Evolutionary conservation across 2,888 invertebrate species (phyloP).

Genomic region (Proisotoma minuta): DNA sequence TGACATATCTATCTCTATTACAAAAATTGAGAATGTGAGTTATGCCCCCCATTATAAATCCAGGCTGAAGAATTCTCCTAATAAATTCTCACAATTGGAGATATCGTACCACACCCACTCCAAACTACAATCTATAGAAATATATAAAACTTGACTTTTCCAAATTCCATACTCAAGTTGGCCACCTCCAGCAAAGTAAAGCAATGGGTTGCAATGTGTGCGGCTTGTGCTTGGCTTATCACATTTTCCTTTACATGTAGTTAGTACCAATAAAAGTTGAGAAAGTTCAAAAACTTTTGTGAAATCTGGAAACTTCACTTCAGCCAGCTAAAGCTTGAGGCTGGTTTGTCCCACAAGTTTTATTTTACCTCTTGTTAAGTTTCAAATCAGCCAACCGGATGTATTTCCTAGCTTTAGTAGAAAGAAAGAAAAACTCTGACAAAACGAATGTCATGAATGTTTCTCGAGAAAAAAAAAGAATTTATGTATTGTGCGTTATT

Average conservation of each 20-base stretch:
- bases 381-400: too few relatives aligned
- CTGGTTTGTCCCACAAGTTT: too few relatives aligned
- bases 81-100: neutral
- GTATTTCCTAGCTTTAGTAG: too few relatives aligned
- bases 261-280: neutral
- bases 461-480: too few relatives aligned
- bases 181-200: neutral
- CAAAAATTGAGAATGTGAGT: neutral
- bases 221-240: too few relatives aligned
- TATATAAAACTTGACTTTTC: neutral
- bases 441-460: too few relatives aligned
- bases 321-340: neutral
- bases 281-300: neutral
- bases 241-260: neutral
- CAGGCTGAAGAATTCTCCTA: neutral
- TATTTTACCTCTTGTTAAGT: too few relatives aligned
- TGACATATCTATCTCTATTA: neutral
- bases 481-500: too few relatives aligned
- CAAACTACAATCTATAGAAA: neutral
- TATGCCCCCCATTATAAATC: neutral
- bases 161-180: neutral
- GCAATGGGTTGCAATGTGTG: too few relatives aligned
- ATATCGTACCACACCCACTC: neutral
- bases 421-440: too few relatives aligned
- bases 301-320: neutral